Conservation (phyloP, 2,797 vertebrate genomes). For the Sarcoramphus papa region DNA sequence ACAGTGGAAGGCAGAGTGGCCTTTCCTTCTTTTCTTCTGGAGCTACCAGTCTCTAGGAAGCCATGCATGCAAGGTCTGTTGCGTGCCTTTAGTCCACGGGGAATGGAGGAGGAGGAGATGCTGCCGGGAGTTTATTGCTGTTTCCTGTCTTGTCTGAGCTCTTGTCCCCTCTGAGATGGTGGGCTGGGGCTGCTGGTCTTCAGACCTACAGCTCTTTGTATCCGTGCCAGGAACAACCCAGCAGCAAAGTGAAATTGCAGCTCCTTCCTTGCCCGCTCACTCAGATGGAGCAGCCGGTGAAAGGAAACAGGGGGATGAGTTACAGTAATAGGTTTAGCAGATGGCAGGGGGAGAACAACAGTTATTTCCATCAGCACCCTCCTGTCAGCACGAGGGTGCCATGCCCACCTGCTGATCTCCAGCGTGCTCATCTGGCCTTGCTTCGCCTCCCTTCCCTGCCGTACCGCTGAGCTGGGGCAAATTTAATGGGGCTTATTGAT, state of each 20-base stretch:
- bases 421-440: neutral
- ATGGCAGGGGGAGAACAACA: neutral
- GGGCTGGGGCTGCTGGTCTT: neutral
- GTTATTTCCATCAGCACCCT: neutral
- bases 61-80: neutral
- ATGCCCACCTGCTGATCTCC: neutral
- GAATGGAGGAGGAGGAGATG: neutral
- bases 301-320: conserved; percentile 5
- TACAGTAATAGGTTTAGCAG: conserved; percentile 39
- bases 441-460: neutral
- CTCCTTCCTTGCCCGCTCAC: neutral
- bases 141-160: conserved; percentile 61
- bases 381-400: neutral
- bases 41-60: neutral
- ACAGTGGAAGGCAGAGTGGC: neutral
- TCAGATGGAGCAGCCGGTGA: neutral
- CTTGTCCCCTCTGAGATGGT: conserved; percentile 3
- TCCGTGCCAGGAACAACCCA: conserved; percentile 6
- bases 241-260: conserved; percentile 42
- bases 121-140: neutral
- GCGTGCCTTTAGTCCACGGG: neutral
- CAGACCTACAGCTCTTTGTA: conserved; percentile 7
- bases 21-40: neutral
- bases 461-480: neutral
- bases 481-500: neutral